phyloP scores from a whole-genome alignment of 2,113 vertebrate species.

The Polyodon spathula region DNA sequence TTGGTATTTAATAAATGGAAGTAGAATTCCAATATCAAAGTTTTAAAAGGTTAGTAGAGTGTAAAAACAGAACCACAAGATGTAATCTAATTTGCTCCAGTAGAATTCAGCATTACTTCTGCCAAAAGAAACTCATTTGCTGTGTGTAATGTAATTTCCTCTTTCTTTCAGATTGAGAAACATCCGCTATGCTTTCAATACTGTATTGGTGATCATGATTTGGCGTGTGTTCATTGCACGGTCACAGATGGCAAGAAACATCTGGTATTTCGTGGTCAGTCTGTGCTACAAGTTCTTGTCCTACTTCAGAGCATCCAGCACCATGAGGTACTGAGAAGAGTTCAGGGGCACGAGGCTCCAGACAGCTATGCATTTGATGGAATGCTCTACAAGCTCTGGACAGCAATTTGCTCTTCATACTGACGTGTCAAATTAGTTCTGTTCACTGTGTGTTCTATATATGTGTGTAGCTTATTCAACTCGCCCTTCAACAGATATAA shows the following conservation, averaged over 20 bases:
- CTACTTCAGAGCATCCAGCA: conserved; percentile 97
- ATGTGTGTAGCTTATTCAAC: background rate
- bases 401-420: conserved; percentile 40
- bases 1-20: too few species aligned
- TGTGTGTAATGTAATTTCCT: background rate
- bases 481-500: conserved; percentile 4
- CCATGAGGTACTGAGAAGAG: conserved; percentile 81
- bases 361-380: conserved; percentile 75
- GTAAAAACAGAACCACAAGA: too few species aligned
- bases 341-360: conserved; percentile 41
- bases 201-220: conserved; percentile 85
- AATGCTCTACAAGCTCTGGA: conserved; percentile 62
- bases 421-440: background rate
- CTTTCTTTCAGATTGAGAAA: conserved; percentile 74
- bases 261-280: conserved; percentile 99
- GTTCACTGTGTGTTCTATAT: background rate
- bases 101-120: too few species aligned
- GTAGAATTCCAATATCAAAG: too few species aligned
- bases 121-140: too few species aligned
- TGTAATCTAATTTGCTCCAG: too few species aligned
- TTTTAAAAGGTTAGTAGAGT: too few species aligned
- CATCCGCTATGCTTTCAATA: conserved; percentile 96
- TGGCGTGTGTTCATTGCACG: conserved; percentile 95
- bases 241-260: conserved; percentile 96
- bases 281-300: conserved; percentile 98